Conservation (phyloP, 2,797 vertebrate species). For the Gallinago stenura region DNA sequence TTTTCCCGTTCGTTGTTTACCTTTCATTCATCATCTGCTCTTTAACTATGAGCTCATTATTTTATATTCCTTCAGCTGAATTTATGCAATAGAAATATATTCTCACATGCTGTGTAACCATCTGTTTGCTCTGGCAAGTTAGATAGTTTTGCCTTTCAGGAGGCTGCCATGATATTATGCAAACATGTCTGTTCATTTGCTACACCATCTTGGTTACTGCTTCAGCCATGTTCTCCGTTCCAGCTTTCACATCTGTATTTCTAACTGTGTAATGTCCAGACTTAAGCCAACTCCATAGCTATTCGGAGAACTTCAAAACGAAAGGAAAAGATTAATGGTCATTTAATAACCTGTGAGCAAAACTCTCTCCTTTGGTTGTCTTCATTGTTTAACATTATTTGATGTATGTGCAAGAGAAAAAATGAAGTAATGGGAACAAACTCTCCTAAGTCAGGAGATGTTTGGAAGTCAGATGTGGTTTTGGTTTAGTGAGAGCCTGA, state of each 20-base stretch:
- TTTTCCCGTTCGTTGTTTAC: neutral
- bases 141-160: neutral
- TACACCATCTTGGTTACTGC: neutral
- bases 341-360: slow-evolving; percentile 57
- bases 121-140: slow-evolving; percentile 7
- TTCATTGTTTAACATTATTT: slow-evolving; percentile 57
- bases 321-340: slow-evolving; percentile 38
- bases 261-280: neutral
- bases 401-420: slow-evolving; percentile 41
- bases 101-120: neutral
- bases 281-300: neutral
- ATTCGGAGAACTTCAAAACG: slow-evolving; percentile 29
- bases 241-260: neutral
- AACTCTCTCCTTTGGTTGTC: slow-evolving; percentile 34
- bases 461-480: slow-evolving; percentile 60
- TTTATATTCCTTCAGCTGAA: neutral
- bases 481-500: slow-evolving; percentile 50
- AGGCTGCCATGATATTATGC: neutral
- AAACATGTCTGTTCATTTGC: neutral
- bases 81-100: neutral
- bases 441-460: neutral
- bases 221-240: neutral
- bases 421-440: slow-evolving; percentile 60
- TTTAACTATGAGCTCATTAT: slow-evolving; percentile 8
- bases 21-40: neutral